A percentile compares a stretch with the other conserved stretches of the same genome.
Evolutionary conservation across 2,888 invertebrate species (phyloP).

Genomic region (Heteromyza rotundicornis): DNA sequence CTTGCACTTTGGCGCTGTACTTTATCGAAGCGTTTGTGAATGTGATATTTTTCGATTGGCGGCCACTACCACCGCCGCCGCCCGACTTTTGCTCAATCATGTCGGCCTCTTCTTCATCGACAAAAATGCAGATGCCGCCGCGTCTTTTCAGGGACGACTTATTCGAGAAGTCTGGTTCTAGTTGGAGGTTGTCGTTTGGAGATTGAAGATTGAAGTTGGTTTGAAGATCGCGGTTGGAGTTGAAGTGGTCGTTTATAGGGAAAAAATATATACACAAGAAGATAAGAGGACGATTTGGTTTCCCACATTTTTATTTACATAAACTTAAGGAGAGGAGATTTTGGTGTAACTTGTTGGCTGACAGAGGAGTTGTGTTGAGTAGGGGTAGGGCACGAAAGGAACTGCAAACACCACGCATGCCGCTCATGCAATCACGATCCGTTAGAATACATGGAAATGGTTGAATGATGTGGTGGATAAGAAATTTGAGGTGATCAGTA

Average conservation of each 20-base stretch:
- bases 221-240: background rate
- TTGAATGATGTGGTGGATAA: no score
- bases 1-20: constrained; percentile 36
- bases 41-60: constrained; percentile 30
- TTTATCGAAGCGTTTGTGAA: constrained; percentile 23
- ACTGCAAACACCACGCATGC: no score
- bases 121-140: constrained; percentile 63
- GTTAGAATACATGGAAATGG: no score
- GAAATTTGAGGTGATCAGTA: no score
- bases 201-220: constrained; percentile 5
- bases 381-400: no score
- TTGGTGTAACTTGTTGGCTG: background rate
- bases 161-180: constrained; percentile 50
- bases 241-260: background rate
- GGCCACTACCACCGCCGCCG: constrained; percentile 6
- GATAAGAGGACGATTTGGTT: constrained; percentile 10
- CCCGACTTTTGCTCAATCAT: constrained; percentile 52
- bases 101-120: constrained; percentile 60
- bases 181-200: constrained; percentile 14
- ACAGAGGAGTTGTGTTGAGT: no score
- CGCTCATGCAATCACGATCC: no score
- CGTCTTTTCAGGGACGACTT: constrained; percentile 62
- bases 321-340: background rate
- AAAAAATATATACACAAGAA: constrained; percentile 22
- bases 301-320: constrained; percentile 7